phyloP scores from a whole-genome alignment of 2,888 invertebrate species.

The Lobophora halterata region DNA sequence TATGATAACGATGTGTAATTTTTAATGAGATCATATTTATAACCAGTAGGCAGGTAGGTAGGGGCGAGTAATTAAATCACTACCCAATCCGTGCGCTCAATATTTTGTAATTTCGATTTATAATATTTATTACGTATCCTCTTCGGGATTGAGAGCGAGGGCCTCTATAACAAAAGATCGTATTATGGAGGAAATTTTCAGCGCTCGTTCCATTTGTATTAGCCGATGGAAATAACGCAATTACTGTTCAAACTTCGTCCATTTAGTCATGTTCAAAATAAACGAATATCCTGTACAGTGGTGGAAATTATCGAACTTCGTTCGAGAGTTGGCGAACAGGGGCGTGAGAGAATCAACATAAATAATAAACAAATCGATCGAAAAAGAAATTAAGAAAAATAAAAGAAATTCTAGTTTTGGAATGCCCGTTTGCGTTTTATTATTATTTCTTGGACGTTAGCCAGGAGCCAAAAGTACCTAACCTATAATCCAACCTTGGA shows the following conservation, averaged over 20 bases:
- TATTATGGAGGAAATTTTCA: slow-evolving; percentile 1
- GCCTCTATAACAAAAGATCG: slow-evolving; percentile 1
- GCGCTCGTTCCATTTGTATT: slow-evolving; percentile 22
- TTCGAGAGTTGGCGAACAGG: slow-evolving; percentile 35
- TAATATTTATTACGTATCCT: slow-evolving; percentile 7
- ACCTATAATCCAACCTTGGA: neutral
- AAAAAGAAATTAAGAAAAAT: slow-evolving; percentile 18
- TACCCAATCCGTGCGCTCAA: slow-evolving; percentile 9
- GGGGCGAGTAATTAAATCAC: slow-evolving; percentile 17
- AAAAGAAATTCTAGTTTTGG: slow-evolving; percentile 11
- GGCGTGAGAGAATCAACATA: slow-evolving; percentile 24
- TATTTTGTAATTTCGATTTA: neutral
- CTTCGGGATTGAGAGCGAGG: neutral
- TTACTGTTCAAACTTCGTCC: slow-evolving; percentile 50
- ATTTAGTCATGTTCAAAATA: slow-evolving; percentile 43
- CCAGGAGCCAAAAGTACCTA: no score
- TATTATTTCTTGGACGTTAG: slow-evolving; percentile 44
- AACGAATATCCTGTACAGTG: slow-evolving; percentile 43
- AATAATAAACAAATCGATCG: slow-evolving; percentile 27
- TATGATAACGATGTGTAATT: slow-evolving; percentile 50
- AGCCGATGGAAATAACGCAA: slow-evolving; percentile 38
- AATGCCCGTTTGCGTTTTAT: slow-evolving; percentile 11
- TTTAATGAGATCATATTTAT: slow-evolving; percentile 55
- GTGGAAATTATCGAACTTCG: slow-evolving; percentile 40
- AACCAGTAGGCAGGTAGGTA: no score